phyloP scores from a whole-genome alignment of 2,797 vertebrate species.

The Rhabdomys pumilio region DNA sequence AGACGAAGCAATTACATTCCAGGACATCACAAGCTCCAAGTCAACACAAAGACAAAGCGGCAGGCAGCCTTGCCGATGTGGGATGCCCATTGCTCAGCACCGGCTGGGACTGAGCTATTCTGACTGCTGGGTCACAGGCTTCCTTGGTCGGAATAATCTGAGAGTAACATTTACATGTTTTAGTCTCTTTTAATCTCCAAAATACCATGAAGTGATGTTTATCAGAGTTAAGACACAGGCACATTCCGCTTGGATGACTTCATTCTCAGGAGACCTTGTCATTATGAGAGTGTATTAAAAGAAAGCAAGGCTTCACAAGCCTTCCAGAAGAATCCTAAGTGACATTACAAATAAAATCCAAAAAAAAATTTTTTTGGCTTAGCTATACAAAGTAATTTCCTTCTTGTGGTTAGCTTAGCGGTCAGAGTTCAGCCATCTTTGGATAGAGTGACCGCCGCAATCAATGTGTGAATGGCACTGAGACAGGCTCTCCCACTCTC shows the following conservation, averaged over 20 bases:
- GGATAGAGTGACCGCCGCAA: constrained; percentile 66
- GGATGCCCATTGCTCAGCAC: constrained; percentile 66
- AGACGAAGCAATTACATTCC: constrained; percentile 78
- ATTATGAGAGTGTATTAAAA: constrained; percentile 81
- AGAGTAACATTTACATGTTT: constrained; percentile 84
- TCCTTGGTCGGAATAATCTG: constrained; percentile 78
- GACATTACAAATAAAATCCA: constrained; percentile 61
- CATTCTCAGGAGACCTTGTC: constrained; percentile 81
- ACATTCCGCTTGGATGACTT: constrained; percentile 84
- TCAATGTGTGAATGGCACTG: constrained; percentile 49
- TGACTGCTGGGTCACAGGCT: constrained; percentile 76
- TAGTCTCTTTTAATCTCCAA: constrained; percentile 84
- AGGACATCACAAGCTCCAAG: constrained; percentile 73
- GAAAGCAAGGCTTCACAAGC: constrained; percentile 80
- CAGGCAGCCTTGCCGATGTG: constrained; percentile 68
- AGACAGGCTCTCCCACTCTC: constrained; percentile 28
- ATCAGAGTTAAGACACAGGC: constrained; percentile 83
- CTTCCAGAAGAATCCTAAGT: constrained; percentile 77
- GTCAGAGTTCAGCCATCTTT: constrained; percentile 31
- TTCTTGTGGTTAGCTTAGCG: constrained; percentile 55
- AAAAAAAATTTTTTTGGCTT: constrained; percentile 57
- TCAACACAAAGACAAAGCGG: constrained; percentile 77
- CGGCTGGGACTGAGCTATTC: constrained; percentile 79
- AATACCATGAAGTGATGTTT: constrained; percentile 81
- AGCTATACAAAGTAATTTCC: constrained; percentile 60